These are phyloP conservation scores for Gortyna flavago DNA, from an alignment of 2,888 invertebrate genomes.

Conservation along the genomic window DNA sequence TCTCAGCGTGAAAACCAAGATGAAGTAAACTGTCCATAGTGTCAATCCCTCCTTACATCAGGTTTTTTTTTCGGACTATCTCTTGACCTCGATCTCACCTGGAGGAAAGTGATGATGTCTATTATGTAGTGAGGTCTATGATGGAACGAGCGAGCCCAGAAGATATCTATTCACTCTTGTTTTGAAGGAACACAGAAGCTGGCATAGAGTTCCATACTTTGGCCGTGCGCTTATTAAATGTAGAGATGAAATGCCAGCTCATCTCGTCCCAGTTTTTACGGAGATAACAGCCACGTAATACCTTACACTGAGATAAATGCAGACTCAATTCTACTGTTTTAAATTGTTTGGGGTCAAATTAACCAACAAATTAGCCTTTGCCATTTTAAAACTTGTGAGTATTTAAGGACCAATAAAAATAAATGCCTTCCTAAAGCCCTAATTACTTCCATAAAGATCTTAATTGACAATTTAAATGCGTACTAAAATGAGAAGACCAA, in stretches of 20 bases:
- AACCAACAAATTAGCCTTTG: conserved; percentile 1
- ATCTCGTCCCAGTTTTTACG: background rate
- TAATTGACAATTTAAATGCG: conserved; percentile 50
- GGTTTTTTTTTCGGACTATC: background rate
- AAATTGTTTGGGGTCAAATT: background rate
- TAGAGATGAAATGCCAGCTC: background rate
- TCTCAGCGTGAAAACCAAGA: too few species aligned
- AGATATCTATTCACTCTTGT: background rate
- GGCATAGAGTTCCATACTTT: background rate
- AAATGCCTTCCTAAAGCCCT: conserved; percentile 38
- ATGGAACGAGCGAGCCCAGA: background rate
- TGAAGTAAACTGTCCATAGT: too few species aligned
- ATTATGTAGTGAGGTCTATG: too few species aligned
- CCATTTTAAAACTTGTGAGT: conserved; percentile 25
- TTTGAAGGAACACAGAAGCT: background rate
- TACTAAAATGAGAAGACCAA: conserved; percentile 34
- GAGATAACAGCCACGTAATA: background rate
- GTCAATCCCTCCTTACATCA: background rate
- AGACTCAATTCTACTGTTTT: too few species aligned
- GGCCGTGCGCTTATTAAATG: background rate
- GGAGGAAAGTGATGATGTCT: background rate
- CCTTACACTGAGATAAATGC: background rate
- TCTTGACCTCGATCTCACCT: background rate
- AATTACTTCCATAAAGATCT: conserved; percentile 51
- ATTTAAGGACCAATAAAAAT: conserved; percentile 32